These are phyloP conservation scores for Hirtodrosophila histrioides DNA, from an alignment of 2,888 invertebrate species.

Conservation along the genomic window DNA sequence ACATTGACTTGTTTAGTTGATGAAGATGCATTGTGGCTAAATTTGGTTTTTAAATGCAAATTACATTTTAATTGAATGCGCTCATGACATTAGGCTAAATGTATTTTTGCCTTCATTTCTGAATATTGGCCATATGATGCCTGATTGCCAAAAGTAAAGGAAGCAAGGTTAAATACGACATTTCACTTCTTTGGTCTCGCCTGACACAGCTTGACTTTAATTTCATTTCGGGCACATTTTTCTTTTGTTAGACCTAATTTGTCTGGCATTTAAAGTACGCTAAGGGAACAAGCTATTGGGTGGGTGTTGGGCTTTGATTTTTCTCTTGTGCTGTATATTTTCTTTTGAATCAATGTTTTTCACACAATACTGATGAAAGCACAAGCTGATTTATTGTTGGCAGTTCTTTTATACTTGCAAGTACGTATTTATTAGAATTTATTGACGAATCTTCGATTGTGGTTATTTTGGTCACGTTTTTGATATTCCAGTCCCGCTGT, in stretches of 20 bases:
- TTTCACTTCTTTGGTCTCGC: not conserved
- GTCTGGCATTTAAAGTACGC: slow-evolving; percentile 29
- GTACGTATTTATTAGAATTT: not conserved
- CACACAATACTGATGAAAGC: not conserved
- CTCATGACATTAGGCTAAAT: no score
- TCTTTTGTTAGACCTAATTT: slow-evolving; percentile 35
- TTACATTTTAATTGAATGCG: no score
- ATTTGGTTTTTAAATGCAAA: no score
- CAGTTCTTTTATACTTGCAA: slow-evolving; percentile 1
- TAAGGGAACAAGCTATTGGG: not conserved
- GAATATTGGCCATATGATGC: no score
- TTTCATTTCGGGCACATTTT: slow-evolving; percentile 17
- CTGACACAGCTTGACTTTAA: slow-evolving; percentile 10
- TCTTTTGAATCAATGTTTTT: slow-evolving; percentile 5
- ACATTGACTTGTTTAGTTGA: no score
- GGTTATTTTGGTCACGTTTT: slow-evolving; percentile 42
- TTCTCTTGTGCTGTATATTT: not conserved
- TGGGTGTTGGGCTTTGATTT: slow-evolving; percentile 3
- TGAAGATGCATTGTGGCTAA: no score
- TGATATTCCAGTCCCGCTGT: slow-evolving; percentile 14
- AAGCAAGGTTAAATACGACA: not conserved
- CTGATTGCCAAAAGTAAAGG: not conserved
- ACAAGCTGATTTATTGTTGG: slow-evolving; percentile 23
- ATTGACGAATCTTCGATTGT: not conserved
- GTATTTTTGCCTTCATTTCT: no score